Conservation (phyloP, 2,113 vertebrate species). For the Emydura subglobosa region DNA sequence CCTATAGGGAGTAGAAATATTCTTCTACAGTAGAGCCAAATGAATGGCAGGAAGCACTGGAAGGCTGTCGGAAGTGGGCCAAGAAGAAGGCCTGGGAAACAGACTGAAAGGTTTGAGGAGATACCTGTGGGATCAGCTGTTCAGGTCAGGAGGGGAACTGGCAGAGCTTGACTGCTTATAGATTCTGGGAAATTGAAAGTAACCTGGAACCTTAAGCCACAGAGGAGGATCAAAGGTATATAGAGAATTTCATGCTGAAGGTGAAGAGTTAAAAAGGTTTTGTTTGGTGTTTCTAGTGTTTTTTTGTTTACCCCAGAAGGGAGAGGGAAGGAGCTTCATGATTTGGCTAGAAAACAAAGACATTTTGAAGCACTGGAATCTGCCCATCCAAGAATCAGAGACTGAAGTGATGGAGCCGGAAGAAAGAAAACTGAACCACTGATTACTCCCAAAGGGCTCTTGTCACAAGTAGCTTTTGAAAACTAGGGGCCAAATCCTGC, state of each 20-base stretch:
- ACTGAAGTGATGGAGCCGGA: not conserved
- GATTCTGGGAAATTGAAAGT: not conserved
- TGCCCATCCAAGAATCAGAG: accelerated
- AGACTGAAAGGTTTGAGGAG: not conserved
- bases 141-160: not conserved
- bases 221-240: not conserved
- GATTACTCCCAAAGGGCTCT: not conserved
- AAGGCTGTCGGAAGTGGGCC: not conserved
- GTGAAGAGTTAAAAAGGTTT: not conserved
- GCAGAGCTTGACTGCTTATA: not conserved
- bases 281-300: not conserved
- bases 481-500: not conserved
- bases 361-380: not conserved
- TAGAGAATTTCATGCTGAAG: not conserved
- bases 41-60: not conserved
- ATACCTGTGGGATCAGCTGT: not conserved
- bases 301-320: not conserved
- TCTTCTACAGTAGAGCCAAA: not conserved
- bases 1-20: not conserved
- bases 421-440: not conserved
- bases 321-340: not conserved
- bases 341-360: not conserved
- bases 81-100: not conserved
- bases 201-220: not conserved
- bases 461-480: not conserved